Conservation (phyloP, 1,140 invertebrate genomes). For the Nilaparvata lugens region DNA sequence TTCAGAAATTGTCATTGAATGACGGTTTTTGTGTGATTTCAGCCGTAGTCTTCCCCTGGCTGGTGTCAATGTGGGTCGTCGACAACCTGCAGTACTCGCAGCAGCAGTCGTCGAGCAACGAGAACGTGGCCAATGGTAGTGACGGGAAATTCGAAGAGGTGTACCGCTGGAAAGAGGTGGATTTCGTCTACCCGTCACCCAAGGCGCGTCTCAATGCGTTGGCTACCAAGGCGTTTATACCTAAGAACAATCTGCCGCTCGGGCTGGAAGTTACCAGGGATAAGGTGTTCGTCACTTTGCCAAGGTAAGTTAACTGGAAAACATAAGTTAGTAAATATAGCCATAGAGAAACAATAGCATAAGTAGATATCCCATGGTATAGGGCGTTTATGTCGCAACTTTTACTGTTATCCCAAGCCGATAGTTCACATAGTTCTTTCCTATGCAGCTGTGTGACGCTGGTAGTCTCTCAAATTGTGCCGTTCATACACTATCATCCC, state of each 20-base stretch:
- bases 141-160: constrained; percentile 19
- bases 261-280: constrained; percentile 53
- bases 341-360: no score
- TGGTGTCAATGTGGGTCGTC: neutral
- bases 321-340: no score
- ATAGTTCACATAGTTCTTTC: no score
- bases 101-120: no score
- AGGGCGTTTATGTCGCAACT: no score
- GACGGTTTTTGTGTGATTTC: neutral
- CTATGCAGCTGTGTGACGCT: no score
- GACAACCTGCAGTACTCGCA: neutral
- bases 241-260: constrained; percentile 60
- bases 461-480: no score
- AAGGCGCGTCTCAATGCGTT: constrained; percentile 29
- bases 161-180: constrained; percentile 24
- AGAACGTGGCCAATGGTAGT: neutral
- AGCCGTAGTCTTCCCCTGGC: neutral
- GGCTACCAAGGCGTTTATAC: constrained; percentile 44
- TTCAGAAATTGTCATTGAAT: no score
- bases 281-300: constrained; percentile 54
- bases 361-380: no score
- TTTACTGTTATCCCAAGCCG: no score
- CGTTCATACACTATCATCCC: no score
- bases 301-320: no score
- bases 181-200: constrained; percentile 23